phyloP scores from a whole-genome alignment of 92 coral and sea anemone species.

The Heliopora coerulea region DNA sequence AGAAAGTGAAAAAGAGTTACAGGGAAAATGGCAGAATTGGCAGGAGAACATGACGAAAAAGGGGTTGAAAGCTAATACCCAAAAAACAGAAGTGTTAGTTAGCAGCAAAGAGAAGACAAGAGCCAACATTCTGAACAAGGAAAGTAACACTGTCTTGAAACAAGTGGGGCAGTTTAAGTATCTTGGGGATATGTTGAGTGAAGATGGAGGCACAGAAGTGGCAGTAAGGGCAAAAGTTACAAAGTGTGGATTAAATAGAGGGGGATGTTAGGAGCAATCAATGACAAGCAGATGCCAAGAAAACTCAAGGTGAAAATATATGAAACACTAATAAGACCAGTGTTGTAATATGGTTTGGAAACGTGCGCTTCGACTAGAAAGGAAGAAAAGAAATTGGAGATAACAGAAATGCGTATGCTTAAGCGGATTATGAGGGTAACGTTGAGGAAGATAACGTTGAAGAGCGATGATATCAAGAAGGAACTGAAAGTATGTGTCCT shows the following conservation, averaged over 20 bases:
- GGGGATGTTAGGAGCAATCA: neutral
- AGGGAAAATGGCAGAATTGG: constrained; percentile 1
- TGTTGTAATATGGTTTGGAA: constrained; percentile 8
- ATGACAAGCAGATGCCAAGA: constrained; percentile 9
- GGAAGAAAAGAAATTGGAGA: neutral
- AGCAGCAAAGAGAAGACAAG: constrained; percentile 4
- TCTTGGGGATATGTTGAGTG: neutral
- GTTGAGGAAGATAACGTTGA: neutral
- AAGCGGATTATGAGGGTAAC: constrained; percentile 3
- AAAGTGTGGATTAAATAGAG: constrained; percentile 6
- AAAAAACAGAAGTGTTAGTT: neutral
- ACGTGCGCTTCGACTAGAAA: neutral
- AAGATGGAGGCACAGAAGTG: too few species aligned
- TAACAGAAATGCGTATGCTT: constrained; percentile 21
- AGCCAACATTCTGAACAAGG: neutral
- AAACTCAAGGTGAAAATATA: constrained; percentile 4
- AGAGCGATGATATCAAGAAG: constrained; percentile 8
- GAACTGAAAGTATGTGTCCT: constrained; percentile 8
- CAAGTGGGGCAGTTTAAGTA: constrained; percentile 9
- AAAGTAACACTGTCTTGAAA: too few species aligned
- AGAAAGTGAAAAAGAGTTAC: constrained; percentile 1
- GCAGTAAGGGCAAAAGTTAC: neutral
- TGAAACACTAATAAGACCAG: neutral
- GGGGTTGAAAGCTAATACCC: constrained; percentile 6
- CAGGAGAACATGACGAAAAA: neutral